Base-by-base conservation (phyloP, 2,888 invertebrate species). In the Coenonympha arcania region DNA sequence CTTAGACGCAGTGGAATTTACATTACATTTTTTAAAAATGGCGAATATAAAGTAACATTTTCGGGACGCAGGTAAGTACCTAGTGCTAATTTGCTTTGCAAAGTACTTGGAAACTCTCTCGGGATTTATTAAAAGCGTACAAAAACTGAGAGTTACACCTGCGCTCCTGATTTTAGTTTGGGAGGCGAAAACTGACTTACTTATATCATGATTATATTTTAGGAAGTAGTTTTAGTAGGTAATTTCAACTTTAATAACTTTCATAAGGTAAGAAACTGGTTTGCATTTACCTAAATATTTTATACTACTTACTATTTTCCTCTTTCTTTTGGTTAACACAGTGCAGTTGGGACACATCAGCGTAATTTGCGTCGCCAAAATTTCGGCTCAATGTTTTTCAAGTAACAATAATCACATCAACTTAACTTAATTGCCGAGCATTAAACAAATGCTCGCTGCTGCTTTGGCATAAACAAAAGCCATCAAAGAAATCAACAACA, bases 31-130 rank as follows among this genome's bases (percentile, higher is more conserved):
- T 44, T 54, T 47, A 39, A 37, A 50, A 50, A 52, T 51, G 45
- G 43, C 46, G 56, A 51, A 58, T 52, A 50, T 47, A 48, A 48
- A 52, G 50, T 52, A 43, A 55, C 50, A 55, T 52, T 55, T 53
- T 50, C 40, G 52, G 40, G 43, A 36, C 37, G 48, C 49, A 50
- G 52, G 55, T 46, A 55, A 43, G 22, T 42, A 33, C 46, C 52
- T 55, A 58, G 56, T 56, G 49, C 52, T 55, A 58, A 58, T 56
- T 56, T 56, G 54, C 52, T 58, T 54, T 56, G 48, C 56, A 58
- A 58, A 58, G 43, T 52, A 51, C 46, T 52, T 48, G 41, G 49
- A 40, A 55, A 55, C 52, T 55, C 54, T 34, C 30, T 39, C 50
- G 26, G 52, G 52, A 52, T 55, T 53, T 44, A 44, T 52, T 55